phyloP scores from a whole-genome alignment of 2,888 invertebrate species.

The Hipparchia sbordonii region DNA sequence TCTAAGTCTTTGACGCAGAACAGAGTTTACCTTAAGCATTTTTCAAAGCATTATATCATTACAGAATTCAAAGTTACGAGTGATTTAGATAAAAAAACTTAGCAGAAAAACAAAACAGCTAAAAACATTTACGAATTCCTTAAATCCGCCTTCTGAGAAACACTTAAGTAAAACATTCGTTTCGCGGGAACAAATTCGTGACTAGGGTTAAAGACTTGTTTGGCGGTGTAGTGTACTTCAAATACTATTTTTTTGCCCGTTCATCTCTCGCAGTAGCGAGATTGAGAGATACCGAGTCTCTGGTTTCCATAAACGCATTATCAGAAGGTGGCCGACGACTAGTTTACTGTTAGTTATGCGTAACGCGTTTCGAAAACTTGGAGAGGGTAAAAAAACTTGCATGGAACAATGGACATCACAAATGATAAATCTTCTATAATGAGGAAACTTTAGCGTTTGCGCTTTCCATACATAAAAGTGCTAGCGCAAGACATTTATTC shows the following conservation, averaged over 20 bases:
- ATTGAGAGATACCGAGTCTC: slow-evolving; percentile 53
- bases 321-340: slow-evolving; percentile 50
- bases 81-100: slow-evolving; percentile 10
- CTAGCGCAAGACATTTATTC: slow-evolving; percentile 28
- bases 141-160: slow-evolving; percentile 51
- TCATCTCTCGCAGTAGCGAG: slow-evolving; percentile 45
- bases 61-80: not conserved
- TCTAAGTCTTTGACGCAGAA: too few species aligned
- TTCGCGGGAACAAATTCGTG: slow-evolving; percentile 63
- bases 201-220: slow-evolving; percentile 59
- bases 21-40: too few species aligned
- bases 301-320: slow-evolving; percentile 55
- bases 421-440: slow-evolving; percentile 34
- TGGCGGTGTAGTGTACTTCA: slow-evolving; percentile 51
- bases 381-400: slow-evolving; percentile 15
- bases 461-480: slow-evolving; percentile 33
- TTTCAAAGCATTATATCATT: too few species aligned
- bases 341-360: slow-evolving; percentile 54
- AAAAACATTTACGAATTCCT: slow-evolving; percentile 33
- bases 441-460: slow-evolving; percentile 33
- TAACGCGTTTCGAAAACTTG: slow-evolving; percentile 34
- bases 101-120: slow-evolving; percentile 17
- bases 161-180: slow-evolving; percentile 48
- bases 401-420: slow-evolving; percentile 33
- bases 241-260: slow-evolving; percentile 59